phyloP scores from a whole-genome alignment of 2,888 invertebrate genomes.

The Alentia gelatinosa region DNA sequence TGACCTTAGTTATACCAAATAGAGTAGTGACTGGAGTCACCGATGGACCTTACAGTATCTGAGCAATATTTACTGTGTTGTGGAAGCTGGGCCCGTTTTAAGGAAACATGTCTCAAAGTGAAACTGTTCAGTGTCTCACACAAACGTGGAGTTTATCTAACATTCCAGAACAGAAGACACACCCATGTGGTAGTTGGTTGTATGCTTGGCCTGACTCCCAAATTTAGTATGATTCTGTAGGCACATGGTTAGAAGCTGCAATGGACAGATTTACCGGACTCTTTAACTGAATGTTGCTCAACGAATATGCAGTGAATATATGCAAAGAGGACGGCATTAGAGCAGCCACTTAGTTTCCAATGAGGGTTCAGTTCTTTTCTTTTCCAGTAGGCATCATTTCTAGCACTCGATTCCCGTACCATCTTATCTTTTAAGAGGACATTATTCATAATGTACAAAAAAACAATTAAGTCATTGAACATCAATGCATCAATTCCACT shows the following conservation, averaged over 20 bases:
- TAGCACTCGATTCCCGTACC: background rate
- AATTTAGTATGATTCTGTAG: background rate
- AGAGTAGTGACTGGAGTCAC: background rate
- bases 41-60: background rate
- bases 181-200: background rate
- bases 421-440: background rate
- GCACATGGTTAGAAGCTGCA: background rate
- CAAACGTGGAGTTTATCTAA: background rate
- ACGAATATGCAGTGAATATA: slow-evolving; percentile 22
- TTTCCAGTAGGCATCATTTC: background rate
- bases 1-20: background rate
- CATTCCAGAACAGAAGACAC: background rate
- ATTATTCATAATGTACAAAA: background rate
- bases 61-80: background rate
- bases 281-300: slow-evolving; percentile 11
- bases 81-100: background rate
- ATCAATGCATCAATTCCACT: background rate
- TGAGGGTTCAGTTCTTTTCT: background rate
- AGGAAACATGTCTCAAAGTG: background rate
- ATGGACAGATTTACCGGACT: background rate
- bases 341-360: background rate
- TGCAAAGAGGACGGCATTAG: slow-evolving; percentile 1
- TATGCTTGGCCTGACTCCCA: background rate
- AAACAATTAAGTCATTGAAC: background rate
- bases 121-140: background rate